A percentile compares a stretch with the other conserved stretches of the same genome.
phyloP scores from a whole-genome alignment of 2,797 vertebrate species.

The Pelodytes ibericus region DNA sequence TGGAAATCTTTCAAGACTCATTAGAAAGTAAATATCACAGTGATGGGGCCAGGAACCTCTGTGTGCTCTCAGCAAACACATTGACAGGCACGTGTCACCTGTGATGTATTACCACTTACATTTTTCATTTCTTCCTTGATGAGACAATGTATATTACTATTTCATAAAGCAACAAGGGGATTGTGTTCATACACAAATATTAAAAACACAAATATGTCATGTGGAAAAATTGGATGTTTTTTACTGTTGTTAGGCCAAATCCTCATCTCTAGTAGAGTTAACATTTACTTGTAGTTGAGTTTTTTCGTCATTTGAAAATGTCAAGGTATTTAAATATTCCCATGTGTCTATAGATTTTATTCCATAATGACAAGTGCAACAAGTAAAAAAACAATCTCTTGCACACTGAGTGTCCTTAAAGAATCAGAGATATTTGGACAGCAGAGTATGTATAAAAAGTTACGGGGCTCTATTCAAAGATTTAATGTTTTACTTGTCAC shows the following conservation, averaged over 20 bases:
- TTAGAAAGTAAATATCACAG: conserved; percentile 66
- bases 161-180: conserved; percentile 7
- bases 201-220: conserved; percentile 6
- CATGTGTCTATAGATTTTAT: not conserved
- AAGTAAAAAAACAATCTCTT: not conserved
- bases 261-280: conserved; percentile 5
- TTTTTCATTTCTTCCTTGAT: conserved; percentile 18
- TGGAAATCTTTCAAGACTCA: conserved; percentile 69
- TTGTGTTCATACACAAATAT: not conserved
- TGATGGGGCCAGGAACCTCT: conserved; percentile 38
- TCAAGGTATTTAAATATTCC: conserved; percentile 1
- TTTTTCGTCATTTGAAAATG: not conserved
- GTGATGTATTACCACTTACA: conserved; percentile 26
- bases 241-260: not conserved
- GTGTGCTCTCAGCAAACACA: conserved; percentile 36
- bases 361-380: not conserved
- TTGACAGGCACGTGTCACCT: conserved; percentile 39
- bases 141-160: conserved; percentile 20
- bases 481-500: too few species aligned
- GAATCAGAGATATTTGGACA: too few species aligned
- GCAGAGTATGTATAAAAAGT: not conserved
- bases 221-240: not conserved
- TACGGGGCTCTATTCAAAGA: too few species aligned
- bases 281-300: not conserved
- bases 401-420: not conserved